Evolutionary conservation across 2,797 vertebrate genomes (phyloP), one percentile per base, ranked within the genome.

Genomic region (Apogon hyalosoma): DNA sequence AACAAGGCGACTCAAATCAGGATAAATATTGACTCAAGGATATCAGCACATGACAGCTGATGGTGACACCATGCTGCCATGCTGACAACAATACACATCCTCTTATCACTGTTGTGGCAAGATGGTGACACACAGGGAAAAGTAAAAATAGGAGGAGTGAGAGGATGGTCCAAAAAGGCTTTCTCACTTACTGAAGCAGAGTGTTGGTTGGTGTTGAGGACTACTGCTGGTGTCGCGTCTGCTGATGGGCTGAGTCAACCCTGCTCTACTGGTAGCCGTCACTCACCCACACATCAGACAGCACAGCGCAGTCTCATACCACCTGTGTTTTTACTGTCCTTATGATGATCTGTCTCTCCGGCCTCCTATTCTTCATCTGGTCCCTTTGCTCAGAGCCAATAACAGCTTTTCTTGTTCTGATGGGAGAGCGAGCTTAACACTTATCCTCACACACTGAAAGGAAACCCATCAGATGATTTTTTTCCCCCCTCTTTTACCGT

Each of bases 201-300:
- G 38, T 40, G 62, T 53, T 14, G 67, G 73, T 61, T 36, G 54
- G 63, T 39, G 67, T 60, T 14, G 68, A 62, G 79, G 83, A 80
- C 75, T 53, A 77, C 59, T 43, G 38, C 78, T 73, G 77, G 72
- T 63, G 85, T 71, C 61, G 38, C 79, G 62, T 85, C 78, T 84
- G 87, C 85, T 71, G 83, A 87, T 63, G 85, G 86, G 83, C 79
- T 52, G 50, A 71, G 83, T 73, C 82, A 58, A 47, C 77, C 84
- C 88, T 46, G 73, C 84, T 87, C 91, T 21, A 19, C 79, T 43
- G 86, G 89, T 83, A 84, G 84, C 88, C 77, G 79, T 90, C 92
- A 87, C 65, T 92, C 85, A 90, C 46, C 66, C 85, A 60, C 79
- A 65, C 63, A 74, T 83, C 83, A 88, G 83, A 74, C 77, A 16